A percentile compares a stretch with the other conserved stretches of the same genome.
Evolutionary conservation across 1,140 invertebrate genomes (phyloP).

Genomic region (Drosophila obscura): DNA sequence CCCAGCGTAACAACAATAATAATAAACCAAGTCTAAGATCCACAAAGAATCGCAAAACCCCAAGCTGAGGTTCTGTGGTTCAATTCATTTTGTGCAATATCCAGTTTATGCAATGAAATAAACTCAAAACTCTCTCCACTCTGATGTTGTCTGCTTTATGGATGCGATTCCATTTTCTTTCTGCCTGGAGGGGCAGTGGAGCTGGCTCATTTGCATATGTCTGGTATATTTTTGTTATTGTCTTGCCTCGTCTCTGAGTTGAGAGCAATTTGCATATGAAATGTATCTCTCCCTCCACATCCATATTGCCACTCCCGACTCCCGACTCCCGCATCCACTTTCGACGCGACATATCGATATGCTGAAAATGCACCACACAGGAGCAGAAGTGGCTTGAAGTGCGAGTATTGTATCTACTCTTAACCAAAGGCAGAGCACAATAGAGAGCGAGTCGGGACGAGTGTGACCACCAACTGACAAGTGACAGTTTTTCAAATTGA

Average conservation of each 20-base stretch:
- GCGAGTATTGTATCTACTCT: too few relatives aligned
- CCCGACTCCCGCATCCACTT: background rate
- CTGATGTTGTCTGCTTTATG: conserved; percentile 3
- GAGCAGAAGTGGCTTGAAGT: conserved; percentile 2
- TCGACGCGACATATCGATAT: conserved; percentile 50
- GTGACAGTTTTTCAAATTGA: conserved; percentile 75
- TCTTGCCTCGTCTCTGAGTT: conserved; percentile 38
- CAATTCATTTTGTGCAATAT: conserved; percentile 10
- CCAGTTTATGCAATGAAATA: conserved; percentile 6
- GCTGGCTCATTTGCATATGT: conserved; percentile 48
- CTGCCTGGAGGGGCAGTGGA: too few relatives aligned
- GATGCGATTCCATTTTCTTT: conserved; percentile 10
- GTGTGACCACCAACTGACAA: conserved; percentile 66
- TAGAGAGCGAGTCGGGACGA: conserved; percentile 17
- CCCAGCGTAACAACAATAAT: too few relatives aligned
- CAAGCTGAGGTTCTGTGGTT: background rate
- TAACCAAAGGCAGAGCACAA: conserved; percentile 56
- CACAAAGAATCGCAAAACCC: too few relatives aligned
- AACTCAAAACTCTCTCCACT: conserved; percentile 7
- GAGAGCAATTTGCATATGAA: conserved; percentile 67
- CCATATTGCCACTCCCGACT: conserved; percentile 18
- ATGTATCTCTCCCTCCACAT: conserved; percentile 32
- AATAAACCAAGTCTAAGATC: too few relatives aligned
- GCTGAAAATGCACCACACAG: conserved; percentile 51
- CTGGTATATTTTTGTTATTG: conserved; percentile 42